Percentiles rank a stretch among this genome's conserved stretches.
Conservation (phyloP, 2,888 invertebrate species). For the Spilarctia lutea region DNA sequence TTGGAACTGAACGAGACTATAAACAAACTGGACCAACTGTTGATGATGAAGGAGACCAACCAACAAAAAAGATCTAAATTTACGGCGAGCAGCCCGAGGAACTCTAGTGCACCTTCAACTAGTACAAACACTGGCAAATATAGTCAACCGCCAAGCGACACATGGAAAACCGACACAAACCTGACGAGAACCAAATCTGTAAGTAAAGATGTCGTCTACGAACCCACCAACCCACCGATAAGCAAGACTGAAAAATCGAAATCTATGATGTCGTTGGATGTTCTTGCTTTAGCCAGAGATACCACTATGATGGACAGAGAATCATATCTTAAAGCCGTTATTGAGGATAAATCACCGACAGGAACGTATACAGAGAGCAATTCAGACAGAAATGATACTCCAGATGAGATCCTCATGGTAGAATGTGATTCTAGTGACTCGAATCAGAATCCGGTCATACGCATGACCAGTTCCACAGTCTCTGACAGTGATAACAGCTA, state of each 20-base stretch:
- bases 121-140: constrained; percentile 68
- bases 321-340: constrained; percentile 81
- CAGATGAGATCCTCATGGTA: constrained; percentile 82
- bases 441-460: constrained; percentile 79
- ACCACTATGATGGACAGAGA: constrained; percentile 78
- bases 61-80: constrained; percentile 85
- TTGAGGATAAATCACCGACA: constrained; percentile 81
- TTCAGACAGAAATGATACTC: constrained; percentile 80
- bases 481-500: constrained; percentile 82
- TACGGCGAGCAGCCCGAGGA: constrained; percentile 72
- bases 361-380: constrained; percentile 82
- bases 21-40: constrained; percentile 91
- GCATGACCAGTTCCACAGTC: constrained; percentile 81
- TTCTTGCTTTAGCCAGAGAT: constrained; percentile 77
- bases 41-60: constrained; percentile 89
- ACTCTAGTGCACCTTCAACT: constrained; percentile 77
- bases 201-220: constrained; percentile 76
- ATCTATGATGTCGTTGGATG: constrained; percentile 83
- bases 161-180: constrained; percentile 67
- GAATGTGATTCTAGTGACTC: constrained; percentile 83
- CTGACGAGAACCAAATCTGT: constrained; percentile 72
- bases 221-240: constrained; percentile 70
- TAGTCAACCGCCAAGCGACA: constrained; percentile 70
- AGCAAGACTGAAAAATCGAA: constrained; percentile 76
- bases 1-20: constrained; percentile 91